Evolutionary conservation across 1,140 invertebrate species (phyloP).

Genomic region (Bombus sibiricus): DNA sequence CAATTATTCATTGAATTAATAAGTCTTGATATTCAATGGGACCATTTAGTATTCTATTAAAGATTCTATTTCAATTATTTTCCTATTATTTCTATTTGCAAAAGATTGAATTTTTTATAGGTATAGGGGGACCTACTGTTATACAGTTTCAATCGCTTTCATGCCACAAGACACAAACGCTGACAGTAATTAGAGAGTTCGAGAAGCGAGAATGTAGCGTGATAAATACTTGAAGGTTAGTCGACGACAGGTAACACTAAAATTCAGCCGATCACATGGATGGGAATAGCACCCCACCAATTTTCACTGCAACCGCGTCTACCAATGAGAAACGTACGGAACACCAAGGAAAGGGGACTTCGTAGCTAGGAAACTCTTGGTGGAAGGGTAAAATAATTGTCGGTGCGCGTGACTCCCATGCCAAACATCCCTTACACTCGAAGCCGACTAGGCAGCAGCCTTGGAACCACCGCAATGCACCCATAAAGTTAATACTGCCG

Average conservation of each 20-base stretch:
- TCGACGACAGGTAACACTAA: conserved; percentile 60
- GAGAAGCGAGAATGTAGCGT: conserved; percentile 50
- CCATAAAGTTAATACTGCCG: conserved; percentile 77
- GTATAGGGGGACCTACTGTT: not conserved
- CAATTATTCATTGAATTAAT: not conserved
- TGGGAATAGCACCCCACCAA: conserved; percentile 13
- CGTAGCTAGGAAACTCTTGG: conserved; percentile 57
- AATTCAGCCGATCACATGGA: conserved; percentile 22
- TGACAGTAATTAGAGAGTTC: conserved; percentile 66
- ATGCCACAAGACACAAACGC: conserved; percentile 48
- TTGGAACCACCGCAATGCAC: conserved; percentile 76
- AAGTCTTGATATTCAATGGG: not conserved
- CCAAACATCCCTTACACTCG: conserved; percentile 69
- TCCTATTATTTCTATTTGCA: not conserved
- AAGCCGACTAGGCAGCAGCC: conserved; percentile 65
- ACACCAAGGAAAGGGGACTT: conserved; percentile 40
- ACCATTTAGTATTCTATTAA: too few species aligned
- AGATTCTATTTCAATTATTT: not conserved
- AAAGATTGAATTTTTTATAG: too few species aligned
- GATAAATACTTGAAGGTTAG: conserved; percentile 70
- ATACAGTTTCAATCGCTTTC: not conserved
- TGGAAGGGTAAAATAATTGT: conserved; percentile 77
- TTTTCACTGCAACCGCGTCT: conserved; percentile 58
- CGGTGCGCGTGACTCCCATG: conserved; percentile 76
- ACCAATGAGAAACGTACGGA: conserved; percentile 66